These are phyloP conservation scores for Proisotoma minuta DNA, from an alignment of 2,888 invertebrate species.

Conservation along the genomic window DNA sequence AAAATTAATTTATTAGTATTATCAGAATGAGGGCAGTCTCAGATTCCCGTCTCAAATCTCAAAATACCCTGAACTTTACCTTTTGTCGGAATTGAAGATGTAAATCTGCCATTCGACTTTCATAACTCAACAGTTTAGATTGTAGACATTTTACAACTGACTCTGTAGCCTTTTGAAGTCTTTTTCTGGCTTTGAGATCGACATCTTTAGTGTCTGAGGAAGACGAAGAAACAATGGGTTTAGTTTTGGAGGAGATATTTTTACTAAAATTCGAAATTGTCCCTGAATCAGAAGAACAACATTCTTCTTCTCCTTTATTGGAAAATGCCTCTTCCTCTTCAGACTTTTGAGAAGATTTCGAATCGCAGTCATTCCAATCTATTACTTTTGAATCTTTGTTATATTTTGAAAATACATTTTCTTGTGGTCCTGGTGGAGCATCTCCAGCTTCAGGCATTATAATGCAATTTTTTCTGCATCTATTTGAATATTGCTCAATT, in stretches of 20 bases:
- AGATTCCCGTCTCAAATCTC: not conserved
- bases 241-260: too few species aligned
- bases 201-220: not conserved
- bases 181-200: slow-evolving; percentile 20
- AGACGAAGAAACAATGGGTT: too few species aligned
- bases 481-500: slow-evolving; percentile 35
- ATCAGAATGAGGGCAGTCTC: not conserved
- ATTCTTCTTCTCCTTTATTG: too few species aligned
- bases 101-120: slow-evolving; percentile 39
- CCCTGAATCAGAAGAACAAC: too few species aligned
- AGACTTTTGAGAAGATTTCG: too few species aligned
- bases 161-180: slow-evolving; percentile 43
- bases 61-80: not conserved
- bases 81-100: slow-evolving; percentile 45
- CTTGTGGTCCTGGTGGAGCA: not conserved
- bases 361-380: too few species aligned
- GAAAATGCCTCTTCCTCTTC: too few species aligned
- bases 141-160: slow-evolving; percentile 44
- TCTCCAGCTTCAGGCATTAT: not conserved
- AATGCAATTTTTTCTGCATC: slow-evolving; percentile 9
- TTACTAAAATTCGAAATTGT: too few species aligned
- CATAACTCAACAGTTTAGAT: slow-evolving; percentile 40
- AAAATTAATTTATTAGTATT: not conserved
- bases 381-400: too few species aligned
- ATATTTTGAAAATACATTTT: too few species aligned